phyloP scores from a whole-genome alignment of 2,113 vertebrate species.

The Haemorhous mexicanus region DNA sequence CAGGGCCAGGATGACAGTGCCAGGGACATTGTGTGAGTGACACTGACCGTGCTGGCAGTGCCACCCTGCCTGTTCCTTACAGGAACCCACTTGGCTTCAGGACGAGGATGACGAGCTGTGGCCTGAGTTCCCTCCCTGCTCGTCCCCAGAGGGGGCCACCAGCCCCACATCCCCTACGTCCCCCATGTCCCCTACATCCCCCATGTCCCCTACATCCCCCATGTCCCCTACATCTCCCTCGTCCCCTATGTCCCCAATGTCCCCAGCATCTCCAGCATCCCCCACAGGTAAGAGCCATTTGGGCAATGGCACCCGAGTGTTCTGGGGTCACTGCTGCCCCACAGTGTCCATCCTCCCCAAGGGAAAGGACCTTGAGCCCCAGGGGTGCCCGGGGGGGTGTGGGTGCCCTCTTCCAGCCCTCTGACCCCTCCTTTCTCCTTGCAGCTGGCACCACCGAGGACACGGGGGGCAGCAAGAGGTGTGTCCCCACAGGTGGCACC shows the following conservation, averaged over 20 bases:
- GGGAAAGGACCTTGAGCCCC: neutral
- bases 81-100: slow-evolving; percentile 32
- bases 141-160: slow-evolving; percentile 28
- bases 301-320: accelerated
- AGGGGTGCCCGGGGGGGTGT: accelerated
- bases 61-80: neutral
- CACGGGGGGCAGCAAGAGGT: neutral
- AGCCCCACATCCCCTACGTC: neutral
- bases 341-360: too few species aligned
- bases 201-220: neutral
- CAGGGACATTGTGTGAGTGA: neutral
- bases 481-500: neutral
- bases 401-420: too few species aligned
- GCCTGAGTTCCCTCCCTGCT: slow-evolving; percentile 49
- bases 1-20: neutral
- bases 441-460: neutral
- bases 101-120: slow-evolving; percentile 33
- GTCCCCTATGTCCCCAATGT: neutral
- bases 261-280: neutral
- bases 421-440: neutral
- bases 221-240: neutral
- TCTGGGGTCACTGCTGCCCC: neutral
- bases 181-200: neutral
- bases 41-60: neutral
- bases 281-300: slow-evolving; percentile 30